phyloP scores from a whole-genome alignment of 2,888 invertebrate genomes.

The Matsumyia berberina region DNA sequence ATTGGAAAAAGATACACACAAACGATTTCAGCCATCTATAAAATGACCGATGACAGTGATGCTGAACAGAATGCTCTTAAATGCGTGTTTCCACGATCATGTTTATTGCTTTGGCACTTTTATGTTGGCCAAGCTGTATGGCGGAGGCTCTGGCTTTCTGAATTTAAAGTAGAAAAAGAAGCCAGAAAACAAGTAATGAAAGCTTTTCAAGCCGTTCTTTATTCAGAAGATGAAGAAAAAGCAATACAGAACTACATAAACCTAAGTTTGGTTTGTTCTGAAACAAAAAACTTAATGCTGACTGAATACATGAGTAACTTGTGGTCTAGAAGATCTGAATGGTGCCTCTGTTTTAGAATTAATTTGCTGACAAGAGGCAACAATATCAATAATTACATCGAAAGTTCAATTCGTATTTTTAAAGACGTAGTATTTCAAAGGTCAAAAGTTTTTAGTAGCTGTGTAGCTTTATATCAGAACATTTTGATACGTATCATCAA shows the following conservation, averaged over 20 bases:
- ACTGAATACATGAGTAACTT: not conserved
- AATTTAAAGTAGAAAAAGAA: too few species aligned
- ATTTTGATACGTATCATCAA: conserved; percentile 4
- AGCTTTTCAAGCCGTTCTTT: not conserved
- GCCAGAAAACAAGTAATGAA: too few species aligned
- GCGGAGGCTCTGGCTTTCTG: too few species aligned
- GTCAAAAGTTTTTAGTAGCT: too few species aligned
- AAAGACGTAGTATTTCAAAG: conserved; percentile 4
- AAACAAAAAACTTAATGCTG: conserved; percentile 2
- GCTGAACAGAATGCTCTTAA: not conserved
- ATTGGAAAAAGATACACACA: not conserved
- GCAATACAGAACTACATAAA: not conserved
- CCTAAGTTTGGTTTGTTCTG: not conserved
- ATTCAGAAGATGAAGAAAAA: not conserved
- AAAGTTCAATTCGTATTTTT: not conserved
- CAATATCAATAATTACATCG: conserved; percentile 3
- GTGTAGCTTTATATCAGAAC: too few species aligned
- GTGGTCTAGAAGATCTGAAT: conserved; percentile 5
- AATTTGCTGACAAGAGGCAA: conserved; percentile 2
- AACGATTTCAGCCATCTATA: not conserved
- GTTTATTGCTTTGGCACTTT: too few species aligned
- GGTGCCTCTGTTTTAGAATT: conserved; percentile 6
- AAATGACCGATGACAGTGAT: not conserved
- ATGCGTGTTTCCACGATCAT: too few species aligned
- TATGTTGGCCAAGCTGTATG: too few species aligned